Percentiles rank a stretch among this genome's conserved stretches.
These are phyloP conservation scores for Caenorhabditis tropicalis DNA, from an alignment of 1,140 invertebrate species.

Conservation along the genomic window DNA sequence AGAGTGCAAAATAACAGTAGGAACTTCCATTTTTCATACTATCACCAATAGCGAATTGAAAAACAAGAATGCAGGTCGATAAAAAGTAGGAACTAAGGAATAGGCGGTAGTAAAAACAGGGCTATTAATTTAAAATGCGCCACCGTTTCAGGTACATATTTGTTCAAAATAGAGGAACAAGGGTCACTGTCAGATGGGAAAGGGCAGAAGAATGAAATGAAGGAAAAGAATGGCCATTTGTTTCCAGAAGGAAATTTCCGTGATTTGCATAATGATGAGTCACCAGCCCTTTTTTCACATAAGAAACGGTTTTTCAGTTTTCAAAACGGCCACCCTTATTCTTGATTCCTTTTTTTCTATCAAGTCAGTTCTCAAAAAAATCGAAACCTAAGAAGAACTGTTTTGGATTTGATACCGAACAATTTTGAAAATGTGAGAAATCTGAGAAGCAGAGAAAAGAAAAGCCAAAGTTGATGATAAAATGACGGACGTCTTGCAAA, in stretches of 20 bases:
- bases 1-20: not conserved
- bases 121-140: not conserved
- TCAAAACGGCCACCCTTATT: too few species aligned
- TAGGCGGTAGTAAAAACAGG: not conserved
- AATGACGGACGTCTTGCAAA: constrained; percentile 28
- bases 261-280: too few species aligned
- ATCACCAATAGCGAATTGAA: not conserved
- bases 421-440: too few species aligned
- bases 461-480: not conserved
- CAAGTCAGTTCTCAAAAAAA: too few species aligned
- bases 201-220: not conserved
- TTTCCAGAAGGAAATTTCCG: too few species aligned
- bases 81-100: not conserved
- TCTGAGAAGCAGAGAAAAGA: not conserved
- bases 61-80: not conserved
- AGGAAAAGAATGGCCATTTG: too few species aligned
- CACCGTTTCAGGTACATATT: constrained; percentile 6
- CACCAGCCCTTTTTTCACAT: too few species aligned
- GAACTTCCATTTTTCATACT: not conserved
- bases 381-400: too few species aligned
- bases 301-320: too few species aligned
- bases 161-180: not conserved
- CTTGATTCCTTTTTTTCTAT: too few species aligned
- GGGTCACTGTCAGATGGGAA: not conserved
- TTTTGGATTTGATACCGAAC: too few species aligned